phyloP scores from a whole-genome alignment of 2,888 invertebrate genomes.

The Lithophane leautieri region DNA sequence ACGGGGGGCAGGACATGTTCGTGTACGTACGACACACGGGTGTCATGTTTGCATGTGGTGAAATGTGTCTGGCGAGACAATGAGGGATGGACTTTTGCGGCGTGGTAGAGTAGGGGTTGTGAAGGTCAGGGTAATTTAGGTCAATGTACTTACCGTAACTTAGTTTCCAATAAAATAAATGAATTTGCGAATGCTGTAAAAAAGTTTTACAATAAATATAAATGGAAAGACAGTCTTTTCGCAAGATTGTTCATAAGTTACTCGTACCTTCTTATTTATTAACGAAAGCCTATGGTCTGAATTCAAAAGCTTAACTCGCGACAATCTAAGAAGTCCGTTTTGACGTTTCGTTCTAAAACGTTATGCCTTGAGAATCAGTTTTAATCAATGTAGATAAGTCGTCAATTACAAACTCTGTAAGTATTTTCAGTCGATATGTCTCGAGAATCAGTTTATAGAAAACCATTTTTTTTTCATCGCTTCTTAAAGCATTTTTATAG shows the following conservation, averaged over 20 bases:
- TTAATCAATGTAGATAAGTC: too few relatives aligned
- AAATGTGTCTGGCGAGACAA: slow-evolving; percentile 23
- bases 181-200: neutral
- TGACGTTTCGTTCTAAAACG: too few relatives aligned
- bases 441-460: too few relatives aligned
- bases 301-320: too few relatives aligned
- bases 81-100: slow-evolving; percentile 23
- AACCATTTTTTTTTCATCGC: too few relatives aligned
- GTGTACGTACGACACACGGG: slow-evolving; percentile 5
- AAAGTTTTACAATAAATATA: neutral
- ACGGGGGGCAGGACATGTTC: slow-evolving; percentile 18
- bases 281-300: neutral
- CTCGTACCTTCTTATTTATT: neutral
- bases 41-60: slow-evolving; percentile 29
- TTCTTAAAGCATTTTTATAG: too few relatives aligned
- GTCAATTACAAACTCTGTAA: too few relatives aligned
- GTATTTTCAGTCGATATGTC: too few relatives aligned
- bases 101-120: neutral
- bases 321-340: too few relatives aligned
- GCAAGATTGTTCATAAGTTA: neutral
- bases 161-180: neutral
- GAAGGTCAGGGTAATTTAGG: slow-evolving; percentile 39
- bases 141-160: slow-evolving; percentile 5
- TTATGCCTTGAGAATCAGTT: too few relatives aligned
- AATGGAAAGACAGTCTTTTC: neutral